Base-by-base conservation (phyloP, 2,113 vertebrate genomes). In the Cardinalis cardinalis region DNA sequence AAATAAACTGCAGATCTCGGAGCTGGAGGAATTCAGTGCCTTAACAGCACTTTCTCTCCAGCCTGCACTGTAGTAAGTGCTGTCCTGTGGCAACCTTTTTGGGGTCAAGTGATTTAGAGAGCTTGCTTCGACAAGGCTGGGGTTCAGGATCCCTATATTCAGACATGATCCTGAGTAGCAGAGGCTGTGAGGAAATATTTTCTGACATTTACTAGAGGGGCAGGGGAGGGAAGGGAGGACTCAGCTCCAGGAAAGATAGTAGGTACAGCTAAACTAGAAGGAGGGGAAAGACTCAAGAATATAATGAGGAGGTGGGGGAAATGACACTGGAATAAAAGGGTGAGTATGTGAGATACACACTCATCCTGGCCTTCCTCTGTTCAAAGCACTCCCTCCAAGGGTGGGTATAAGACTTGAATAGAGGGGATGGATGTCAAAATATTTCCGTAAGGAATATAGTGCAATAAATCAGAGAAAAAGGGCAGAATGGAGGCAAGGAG, bases 231-330 rank as follows among this genome's bases (percentile, higher is more conserved):
- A 87, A 93, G 40, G 44, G 51, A 77, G 68, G 60, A 75, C 5
- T 64, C 76, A 79, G 81, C 77, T 93, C 84, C 70, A 68, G 80
- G 90, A 92, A 78, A 88, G 71, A 59, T 49, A 76, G 87, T 49
- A 89, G 84, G 59, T 79, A 58, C 63, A 66, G 81, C 87, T 96
- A 76, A 96, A 90, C 91, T 89, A 70, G 84, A 87, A 93, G 95
- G 95, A 94, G 82, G 95, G 81, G 87, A 94, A 95, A 78, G 74
- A 52, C 89, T 93, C 48, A 4, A 84, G 74, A 79, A 80, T 91
- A 90, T 94, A 96, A 95, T 93, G 95, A 90, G 91, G 92, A 95
- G 93, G 95, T 95, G 91, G 84, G 95, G 77, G 74, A 96, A 93
- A 91, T 92, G 90, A 93, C 93, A 96, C 81, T 55, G 69, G 95